phyloP scores from a whole-genome alignment of 30 jellyfish, hydroid and myxozoan species.

The Chrysaora quinquecirrha region DNA sequence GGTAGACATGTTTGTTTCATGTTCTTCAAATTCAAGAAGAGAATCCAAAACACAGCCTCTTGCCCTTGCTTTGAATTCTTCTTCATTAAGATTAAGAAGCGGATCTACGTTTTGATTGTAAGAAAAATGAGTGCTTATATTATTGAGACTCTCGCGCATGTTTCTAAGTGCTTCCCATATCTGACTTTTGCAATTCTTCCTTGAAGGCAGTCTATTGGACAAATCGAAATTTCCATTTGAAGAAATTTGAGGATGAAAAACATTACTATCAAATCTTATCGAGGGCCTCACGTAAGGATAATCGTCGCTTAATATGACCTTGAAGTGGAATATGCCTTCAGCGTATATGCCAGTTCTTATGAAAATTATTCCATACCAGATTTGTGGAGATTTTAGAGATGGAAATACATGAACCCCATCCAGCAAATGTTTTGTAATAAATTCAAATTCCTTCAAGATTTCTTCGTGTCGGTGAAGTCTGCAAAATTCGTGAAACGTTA shows the following conservation, averaged over 20 bases:
- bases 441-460: conserved; percentile 63
- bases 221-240: conserved; percentile 70
- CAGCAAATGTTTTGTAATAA: conserved; percentile 37
- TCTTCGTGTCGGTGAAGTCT: conserved; percentile 61
- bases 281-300: conserved; percentile 81
- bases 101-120: conserved; percentile 43
- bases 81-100: conserved; percentile 23
- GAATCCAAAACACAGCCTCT: conserved; percentile 87
- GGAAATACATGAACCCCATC: conserved; percentile 93
- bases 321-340: conserved; percentile 90
- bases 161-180: conserved; percentile 71
- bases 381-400: conserved; percentile 78
- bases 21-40: conserved; percentile 71
- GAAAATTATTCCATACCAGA: conserved; percentile 93
- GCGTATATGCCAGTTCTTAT: conserved; percentile 84
- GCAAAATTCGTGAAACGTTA: conserved; percentile 53
- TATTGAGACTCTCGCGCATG: conserved; percentile 61
- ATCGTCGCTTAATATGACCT: conserved; percentile 69
- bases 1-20: conserved; percentile 1
- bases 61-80: conserved; percentile 65
- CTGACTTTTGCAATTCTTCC: conserved; percentile 8
- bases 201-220: background rate
- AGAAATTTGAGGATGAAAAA: conserved; percentile 79
- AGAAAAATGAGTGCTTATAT: conserved; percentile 9
- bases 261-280: conserved; percentile 66